Evolutionary conservation across 2,797 vertebrate species (phyloP).

Genomic region (Anguilla marmorata): DNA sequence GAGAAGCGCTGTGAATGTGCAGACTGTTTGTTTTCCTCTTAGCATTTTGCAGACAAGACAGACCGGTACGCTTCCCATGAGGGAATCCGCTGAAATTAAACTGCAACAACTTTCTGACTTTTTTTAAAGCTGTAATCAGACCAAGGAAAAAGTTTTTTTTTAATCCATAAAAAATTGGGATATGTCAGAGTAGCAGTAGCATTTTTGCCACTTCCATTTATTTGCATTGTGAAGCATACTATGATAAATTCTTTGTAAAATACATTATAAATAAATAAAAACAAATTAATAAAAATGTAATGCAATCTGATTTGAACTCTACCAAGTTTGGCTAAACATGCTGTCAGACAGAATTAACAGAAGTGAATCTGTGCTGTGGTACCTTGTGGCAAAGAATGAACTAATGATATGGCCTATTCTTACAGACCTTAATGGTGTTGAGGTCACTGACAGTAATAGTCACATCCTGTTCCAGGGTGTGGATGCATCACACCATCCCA

Average conservation of each 20-base stretch:
- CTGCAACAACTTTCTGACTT: not conserved
- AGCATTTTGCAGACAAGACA: not conserved
- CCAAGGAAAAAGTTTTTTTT: not conserved
- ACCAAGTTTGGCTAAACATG: not conserved
- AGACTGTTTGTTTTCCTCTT: not conserved
- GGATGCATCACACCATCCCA: not conserved
- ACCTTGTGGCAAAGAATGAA: not conserved
- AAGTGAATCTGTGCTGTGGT: not conserved
- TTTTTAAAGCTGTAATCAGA: not conserved
- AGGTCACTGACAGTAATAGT: not conserved
- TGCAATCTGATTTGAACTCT: too few relatives aligned
- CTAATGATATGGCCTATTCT: not conserved
- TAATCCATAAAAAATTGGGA: not conserved
- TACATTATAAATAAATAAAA: too few relatives aligned
- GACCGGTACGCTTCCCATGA: conserved; percentile 4
- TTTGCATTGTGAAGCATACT: too few relatives aligned
- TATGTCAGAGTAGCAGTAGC: not conserved
- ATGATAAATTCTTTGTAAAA: too few relatives aligned
- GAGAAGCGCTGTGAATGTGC: not conserved
- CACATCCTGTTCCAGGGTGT: not conserved
- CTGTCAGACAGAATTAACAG: not conserved
- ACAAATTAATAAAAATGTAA: too few relatives aligned
- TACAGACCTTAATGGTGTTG: not conserved
- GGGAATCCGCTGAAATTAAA: not conserved
- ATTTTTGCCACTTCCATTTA: too few relatives aligned